phyloP scores from a whole-genome alignment of 2,797 vertebrate species.

The Liparis tanakae region DNA sequence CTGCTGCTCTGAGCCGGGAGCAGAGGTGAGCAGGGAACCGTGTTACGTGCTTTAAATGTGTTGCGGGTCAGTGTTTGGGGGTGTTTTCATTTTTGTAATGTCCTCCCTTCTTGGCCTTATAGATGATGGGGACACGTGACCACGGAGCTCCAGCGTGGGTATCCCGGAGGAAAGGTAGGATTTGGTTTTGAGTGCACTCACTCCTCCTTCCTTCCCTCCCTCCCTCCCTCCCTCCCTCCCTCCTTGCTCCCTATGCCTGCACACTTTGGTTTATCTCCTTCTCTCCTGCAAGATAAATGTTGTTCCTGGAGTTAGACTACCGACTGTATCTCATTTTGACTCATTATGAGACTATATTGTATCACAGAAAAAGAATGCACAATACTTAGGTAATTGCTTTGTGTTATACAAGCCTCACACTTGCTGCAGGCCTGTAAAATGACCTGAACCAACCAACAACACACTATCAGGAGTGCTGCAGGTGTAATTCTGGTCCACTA shows the following conservation, averaged over 20 bases:
- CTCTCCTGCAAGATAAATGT: slow-evolving; percentile 5
- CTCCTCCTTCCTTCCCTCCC: not conserved
- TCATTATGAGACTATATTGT: slow-evolving; percentile 4
- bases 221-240: not conserved
- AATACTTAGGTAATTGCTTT: slow-evolving; percentile 11
- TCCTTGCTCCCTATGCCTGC: not conserved
- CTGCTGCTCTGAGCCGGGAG: slow-evolving; percentile 39
- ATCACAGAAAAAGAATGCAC: not conserved
- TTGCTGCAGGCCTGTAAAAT: slow-evolving; percentile 40
- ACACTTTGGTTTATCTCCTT: not conserved
- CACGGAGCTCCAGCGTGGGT: slow-evolving; percentile 58
- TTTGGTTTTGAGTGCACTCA: slow-evolving; percentile 4
- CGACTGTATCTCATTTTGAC: not conserved
- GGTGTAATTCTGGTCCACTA: slow-evolving; percentile 73
- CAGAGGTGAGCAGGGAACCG: not conserved
- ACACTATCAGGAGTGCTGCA: slow-evolving; percentile 59
- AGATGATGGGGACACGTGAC: slow-evolving; percentile 63
- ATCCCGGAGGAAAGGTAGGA: slow-evolving; percentile 54
- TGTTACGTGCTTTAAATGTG: slow-evolving; percentile 13
- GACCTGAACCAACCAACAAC: slow-evolving; percentile 24
- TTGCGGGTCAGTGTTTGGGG: not conserved
- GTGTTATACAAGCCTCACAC: slow-evolving; percentile 3
- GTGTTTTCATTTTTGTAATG: not conserved
- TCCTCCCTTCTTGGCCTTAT: not conserved
- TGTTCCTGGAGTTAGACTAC: slow-evolving; percentile 3